Evolutionary conservation across 1,140 invertebrate genomes (phyloP).

Genomic region (Mercenaria mercenaria): DNA sequence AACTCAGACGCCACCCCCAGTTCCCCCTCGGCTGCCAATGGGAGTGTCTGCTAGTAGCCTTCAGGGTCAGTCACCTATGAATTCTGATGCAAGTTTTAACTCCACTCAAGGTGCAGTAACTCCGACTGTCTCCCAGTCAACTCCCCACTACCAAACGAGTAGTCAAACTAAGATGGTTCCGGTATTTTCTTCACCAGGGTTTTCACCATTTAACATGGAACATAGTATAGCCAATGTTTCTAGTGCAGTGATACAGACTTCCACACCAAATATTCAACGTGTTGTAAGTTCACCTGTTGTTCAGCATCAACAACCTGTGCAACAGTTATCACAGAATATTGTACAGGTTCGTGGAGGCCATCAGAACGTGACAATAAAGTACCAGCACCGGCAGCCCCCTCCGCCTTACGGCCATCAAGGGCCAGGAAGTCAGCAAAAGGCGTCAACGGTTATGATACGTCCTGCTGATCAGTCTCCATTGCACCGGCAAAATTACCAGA

Average conservation of each 20-base stretch:
- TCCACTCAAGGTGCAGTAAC: neutral
- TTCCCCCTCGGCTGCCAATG: conserved; percentile 88
- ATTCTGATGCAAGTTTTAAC: conserved; percentile 56
- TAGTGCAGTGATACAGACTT: conserved; percentile 41
- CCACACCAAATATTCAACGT: conserved; percentile 48
- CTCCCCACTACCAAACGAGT: conserved; percentile 43
- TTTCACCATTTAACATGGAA: conserved; percentile 42
- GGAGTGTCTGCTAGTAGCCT: conserved; percentile 65
- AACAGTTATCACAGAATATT: conserved; percentile 21
- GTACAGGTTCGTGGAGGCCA: conserved; percentile 25
- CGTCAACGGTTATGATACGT: conserved; percentile 78
- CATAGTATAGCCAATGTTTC: conserved; percentile 25
- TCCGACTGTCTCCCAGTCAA: conserved; percentile 17
- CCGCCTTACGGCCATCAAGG: conserved; percentile 82
- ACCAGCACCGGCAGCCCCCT: conserved; percentile 64
- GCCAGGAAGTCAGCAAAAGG: conserved; percentile 95
- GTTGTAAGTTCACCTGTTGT: conserved; percentile 48
- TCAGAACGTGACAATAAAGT: conserved; percentile 65
- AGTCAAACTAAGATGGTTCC: conserved; percentile 66
- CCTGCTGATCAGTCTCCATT: conserved; percentile 41
- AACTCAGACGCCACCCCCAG: conserved; percentile 89
- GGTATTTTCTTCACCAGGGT: conserved; percentile 50
- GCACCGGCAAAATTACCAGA: conserved; percentile 40
- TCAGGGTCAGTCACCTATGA: conserved; percentile 75
- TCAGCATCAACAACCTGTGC: conserved; percentile 21